Base-by-base conservation (phyloP, 2,797 vertebrate species). In the Gallinago stenura region DNA sequence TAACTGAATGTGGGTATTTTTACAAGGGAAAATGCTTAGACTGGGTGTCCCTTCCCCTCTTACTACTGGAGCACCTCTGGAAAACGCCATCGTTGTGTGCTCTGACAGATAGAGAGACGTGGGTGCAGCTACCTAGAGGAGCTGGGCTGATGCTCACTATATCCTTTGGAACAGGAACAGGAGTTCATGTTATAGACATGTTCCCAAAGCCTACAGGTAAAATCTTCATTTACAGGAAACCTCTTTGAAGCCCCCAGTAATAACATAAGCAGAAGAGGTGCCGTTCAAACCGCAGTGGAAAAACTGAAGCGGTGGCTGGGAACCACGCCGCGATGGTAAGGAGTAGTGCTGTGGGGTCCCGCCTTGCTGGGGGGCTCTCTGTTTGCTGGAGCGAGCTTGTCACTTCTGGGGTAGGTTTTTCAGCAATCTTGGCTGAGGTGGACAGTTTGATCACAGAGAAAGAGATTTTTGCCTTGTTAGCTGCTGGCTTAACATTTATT, bases 101-200 rank as follows among this genome's bases (percentile, higher is more conserved):
- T 54, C 54, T 12, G 28, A 26, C 25, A 26, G 51, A 39, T 0
- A 46, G 26, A 66, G 60, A 45, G 66, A 30, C 3, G 12, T 7
- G 5, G 1, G 6, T 22, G 28, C 16, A 57, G 56, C 56, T 41
- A 15, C 3, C 66, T 41, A 3, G 7, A 53, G 73, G 19, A 33
- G 18, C 25, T 28, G 13, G 54, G 76, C 61, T 45, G 54, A 65
- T 48, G 45, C n/a, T 87, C 45, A 21, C 7, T 5, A 1, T n/a
- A 14, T 20, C 51, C 64, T 54, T 71, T 28, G n/a, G 60, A 71
- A 53, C 3, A 64, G 46, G 25, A 73, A 41, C 0, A 2, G 58
- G 26, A 25, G 11, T 24, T 66, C 33, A 70, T 2, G 1, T 35
- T 12, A 28, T 5, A 85, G n/a, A 43, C 7, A 5, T 0, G 0